Percentiles rank a stretch among this genome's conserved stretches.
These are phyloP conservation scores for Pteria penguin DNA, from an alignment of 2,888 invertebrate species.

Conservation along the genomic window DNA sequence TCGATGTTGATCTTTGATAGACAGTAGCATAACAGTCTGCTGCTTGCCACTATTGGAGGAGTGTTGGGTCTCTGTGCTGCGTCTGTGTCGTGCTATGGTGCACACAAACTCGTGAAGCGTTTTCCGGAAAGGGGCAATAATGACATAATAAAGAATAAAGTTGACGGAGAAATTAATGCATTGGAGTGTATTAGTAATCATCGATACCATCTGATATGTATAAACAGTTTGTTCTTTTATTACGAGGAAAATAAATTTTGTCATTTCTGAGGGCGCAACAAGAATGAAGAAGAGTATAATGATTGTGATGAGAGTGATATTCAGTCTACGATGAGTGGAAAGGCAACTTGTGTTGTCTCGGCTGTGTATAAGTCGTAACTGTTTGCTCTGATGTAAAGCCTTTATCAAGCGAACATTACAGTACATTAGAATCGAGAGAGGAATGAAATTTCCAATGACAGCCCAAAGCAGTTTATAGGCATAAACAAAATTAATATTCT, in stretches of 20 bases:
- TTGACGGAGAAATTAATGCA: conserved; percentile 88
- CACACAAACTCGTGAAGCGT: conserved; percentile 80
- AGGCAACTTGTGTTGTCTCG: conserved; percentile 62
- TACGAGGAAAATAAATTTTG: conserved; percentile 62
- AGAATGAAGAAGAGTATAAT: conserved; percentile 72
- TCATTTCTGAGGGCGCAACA: conserved; percentile 72
- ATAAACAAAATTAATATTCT: conserved; percentile 52
- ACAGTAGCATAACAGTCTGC: conserved; percentile 58
- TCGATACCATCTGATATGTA: conserved; percentile 59
- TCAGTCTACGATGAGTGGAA: conserved; percentile 68
- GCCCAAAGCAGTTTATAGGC: conserved; percentile 65
- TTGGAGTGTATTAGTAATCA: conserved; percentile 86
- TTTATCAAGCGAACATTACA: conserved; percentile 70
- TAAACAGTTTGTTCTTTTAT: conserved; percentile 50
- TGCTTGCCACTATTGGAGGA: conserved; percentile 58
- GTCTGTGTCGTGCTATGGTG: conserved; percentile 40
- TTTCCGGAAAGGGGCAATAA: conserved; percentile 88
- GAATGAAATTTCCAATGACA: conserved; percentile 67
- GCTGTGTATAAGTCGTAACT: conserved; percentile 64
- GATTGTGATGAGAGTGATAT: conserved; percentile 70
- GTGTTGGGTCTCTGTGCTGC: conserved; percentile 39
- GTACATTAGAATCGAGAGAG: conserved; percentile 64
- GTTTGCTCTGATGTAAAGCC: conserved; percentile 65
- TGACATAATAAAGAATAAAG: conserved; percentile 89
- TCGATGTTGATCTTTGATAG: conserved; percentile 50